Percentiles rank a stretch among this genome's conserved stretches.
Evolutionary conservation across 64 coral and sea anemone species (phyloP).

Genomic region (Stichodactyla helianthus): DNA sequence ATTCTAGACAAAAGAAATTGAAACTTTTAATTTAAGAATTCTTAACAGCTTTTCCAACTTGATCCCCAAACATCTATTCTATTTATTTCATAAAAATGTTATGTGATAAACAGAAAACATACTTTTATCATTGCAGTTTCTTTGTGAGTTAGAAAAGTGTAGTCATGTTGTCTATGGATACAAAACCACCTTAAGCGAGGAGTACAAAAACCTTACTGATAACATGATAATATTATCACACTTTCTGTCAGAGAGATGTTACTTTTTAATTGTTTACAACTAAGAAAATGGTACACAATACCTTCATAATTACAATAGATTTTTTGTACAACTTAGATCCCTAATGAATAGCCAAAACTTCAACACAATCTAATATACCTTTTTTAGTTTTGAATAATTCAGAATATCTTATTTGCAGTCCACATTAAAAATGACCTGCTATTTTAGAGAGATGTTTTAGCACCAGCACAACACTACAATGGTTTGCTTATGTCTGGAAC

Average conservation of each 20-base stretch:
- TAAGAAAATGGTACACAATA: neutral
- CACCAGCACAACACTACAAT: neutral
- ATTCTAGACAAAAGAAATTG: too few species aligned
- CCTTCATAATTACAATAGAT: neutral
- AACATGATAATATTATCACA: neutral
- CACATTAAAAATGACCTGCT: neutral
- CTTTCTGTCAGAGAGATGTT: neutral
- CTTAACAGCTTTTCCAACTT: too few species aligned
- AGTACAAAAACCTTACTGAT: neutral
- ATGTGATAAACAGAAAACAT: too few species aligned
- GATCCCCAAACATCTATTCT: too few species aligned
- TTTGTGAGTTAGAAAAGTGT: neutral
- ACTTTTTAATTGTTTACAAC: neutral
- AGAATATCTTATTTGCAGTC: neutral
- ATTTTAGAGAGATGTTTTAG: neutral
- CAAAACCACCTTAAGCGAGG: neutral
- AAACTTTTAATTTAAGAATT: too few species aligned
- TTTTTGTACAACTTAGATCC: neutral
- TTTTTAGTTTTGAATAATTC: neutral
- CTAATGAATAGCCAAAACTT: neutral
- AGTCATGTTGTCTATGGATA: neutral
- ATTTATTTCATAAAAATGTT: too few species aligned
- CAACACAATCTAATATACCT: neutral
- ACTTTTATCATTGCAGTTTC: neutral
- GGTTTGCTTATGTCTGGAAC: neutral